Conservation (phyloP, 2,113 vertebrate genomes). For the Tragulus kanchil region DNA sequence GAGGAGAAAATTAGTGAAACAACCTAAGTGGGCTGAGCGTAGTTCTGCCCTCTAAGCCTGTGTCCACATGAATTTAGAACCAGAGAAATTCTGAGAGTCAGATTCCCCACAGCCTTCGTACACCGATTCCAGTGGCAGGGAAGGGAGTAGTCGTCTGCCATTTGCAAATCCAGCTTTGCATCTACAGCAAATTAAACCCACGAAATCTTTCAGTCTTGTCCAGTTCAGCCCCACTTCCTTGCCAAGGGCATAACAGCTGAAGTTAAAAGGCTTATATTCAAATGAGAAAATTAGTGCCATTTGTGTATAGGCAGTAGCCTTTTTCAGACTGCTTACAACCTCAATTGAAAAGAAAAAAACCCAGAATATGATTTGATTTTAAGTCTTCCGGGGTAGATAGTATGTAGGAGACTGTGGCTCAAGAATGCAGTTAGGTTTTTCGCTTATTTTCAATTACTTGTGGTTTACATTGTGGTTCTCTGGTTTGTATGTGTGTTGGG, state of each 20-base stretch:
- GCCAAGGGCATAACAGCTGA: constrained; percentile 71
- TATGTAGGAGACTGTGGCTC: constrained; percentile 20
- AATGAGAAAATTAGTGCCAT: constrained; percentile 80
- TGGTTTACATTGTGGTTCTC: constrained; percentile 47
- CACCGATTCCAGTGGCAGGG: not conserved
- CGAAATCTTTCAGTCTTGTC: constrained; percentile 64
- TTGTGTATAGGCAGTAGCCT: constrained; percentile 78
- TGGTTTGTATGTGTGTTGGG: not conserved
- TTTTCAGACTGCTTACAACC: constrained; percentile 76
- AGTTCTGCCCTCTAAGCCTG: not conserved
- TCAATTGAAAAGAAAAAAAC: constrained; percentile 49
- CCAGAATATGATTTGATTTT: constrained; percentile 68
- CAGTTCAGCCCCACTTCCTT: constrained; percentile 76
- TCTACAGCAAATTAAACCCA: constrained; percentile 66
- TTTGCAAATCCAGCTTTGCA: constrained; percentile 47
- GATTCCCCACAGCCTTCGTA: not conserved
- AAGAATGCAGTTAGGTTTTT: constrained; percentile 56
- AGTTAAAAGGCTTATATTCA: constrained; percentile 80
- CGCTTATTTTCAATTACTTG: constrained; percentile 65
- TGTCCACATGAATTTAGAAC: constrained; percentile 22
- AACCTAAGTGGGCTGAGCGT: not conserved
- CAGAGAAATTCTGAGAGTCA: constrained; percentile 11
- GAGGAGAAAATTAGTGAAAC: constrained; percentile 29
- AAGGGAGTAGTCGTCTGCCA: not conserved
- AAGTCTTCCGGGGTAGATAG: constrained; percentile 56